Evolutionary conservation across 1,140 invertebrate genomes (phyloP), one percentile per base, ranked within the genome.

Genomic region (Mamestra configurata): DNA sequence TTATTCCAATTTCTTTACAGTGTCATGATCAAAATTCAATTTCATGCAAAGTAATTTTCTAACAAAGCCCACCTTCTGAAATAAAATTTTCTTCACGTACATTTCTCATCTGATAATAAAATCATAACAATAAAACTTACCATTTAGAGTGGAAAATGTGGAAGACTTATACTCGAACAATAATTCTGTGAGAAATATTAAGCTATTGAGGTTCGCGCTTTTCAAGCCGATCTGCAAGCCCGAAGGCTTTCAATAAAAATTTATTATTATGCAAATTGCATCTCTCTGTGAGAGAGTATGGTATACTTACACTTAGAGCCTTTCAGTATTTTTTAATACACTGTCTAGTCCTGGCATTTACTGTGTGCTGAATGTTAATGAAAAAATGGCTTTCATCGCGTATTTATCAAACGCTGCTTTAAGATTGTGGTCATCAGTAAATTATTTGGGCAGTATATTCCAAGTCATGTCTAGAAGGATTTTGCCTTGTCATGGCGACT

Each of bases 191-290:
- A 71, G 31, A 79, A 82, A 72, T 78, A 84, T 81, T 88, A 88
- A 80, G 81, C 86, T 70, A 84, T 89, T 86, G 85, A 89, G 87
- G 86, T 85, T 88, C 81, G 68, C 83, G 84, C 86, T 88, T 87
- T 83, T 87, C 84, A 85, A 86, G 86, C 82, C 87, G 87, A 89
- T 89, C 84, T 83, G 68, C 73, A 68, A 81, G 85, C 87, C 81
- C 84, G 82, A 79, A 82, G 82, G 78, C 83, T 88, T 89, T 87
- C 89, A 90, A 91, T 92, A 92, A 91, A 90, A 90, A 91, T 92
- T 88, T 92, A 93, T 93, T 93, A 89, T 92, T 89, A 93, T 92
- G 91, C 90, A 93, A 93, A 93, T 93, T 92, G 92, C 91, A 90
- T 92, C 88, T 87, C 89, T 91, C 89, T 89, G 88, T 87, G 80